Evolutionary conservation across 1,140 invertebrate genomes (phyloP).

Genomic region (fruit fly (Drosophila melanogaster)): DNA sequence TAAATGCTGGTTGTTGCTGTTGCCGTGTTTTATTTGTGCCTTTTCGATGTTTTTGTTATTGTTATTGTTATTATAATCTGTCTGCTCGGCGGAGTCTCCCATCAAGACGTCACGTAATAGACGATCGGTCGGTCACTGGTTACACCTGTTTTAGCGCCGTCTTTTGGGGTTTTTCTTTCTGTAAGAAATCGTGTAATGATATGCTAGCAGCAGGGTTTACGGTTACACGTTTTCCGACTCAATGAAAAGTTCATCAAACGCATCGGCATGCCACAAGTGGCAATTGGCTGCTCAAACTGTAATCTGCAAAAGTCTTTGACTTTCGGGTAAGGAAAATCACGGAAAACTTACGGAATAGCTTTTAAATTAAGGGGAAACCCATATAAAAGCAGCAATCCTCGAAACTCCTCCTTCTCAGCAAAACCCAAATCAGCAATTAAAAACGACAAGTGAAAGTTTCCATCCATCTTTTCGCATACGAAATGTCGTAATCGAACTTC

Average conservation of each 20-base stretch:
- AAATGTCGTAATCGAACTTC: conserved; percentile 64
- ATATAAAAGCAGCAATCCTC: conserved; percentile 29
- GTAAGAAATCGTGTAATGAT: conserved; percentile 67
- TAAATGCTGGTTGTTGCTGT: conserved; percentile 22
- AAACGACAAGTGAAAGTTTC: conserved; percentile 70
- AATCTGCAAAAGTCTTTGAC: conserved; percentile 15
- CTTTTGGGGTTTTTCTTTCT: conserved; percentile 17
- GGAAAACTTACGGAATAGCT: conserved; percentile 37
- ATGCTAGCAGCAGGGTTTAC: conserved; percentile 66
- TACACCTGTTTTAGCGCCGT: conserved; percentile 72
- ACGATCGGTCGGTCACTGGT: conserved; percentile 66
- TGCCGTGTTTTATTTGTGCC: conserved; percentile 11
- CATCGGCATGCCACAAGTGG: conserved; percentile 53
- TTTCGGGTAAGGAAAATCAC: conserved; percentile 7
- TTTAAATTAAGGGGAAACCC: conserved; percentile 41
- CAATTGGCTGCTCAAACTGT: conserved; percentile 29
- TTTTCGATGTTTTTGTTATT: conserved; percentile 42
- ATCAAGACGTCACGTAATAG: conserved; percentile 73
- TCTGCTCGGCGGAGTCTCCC: conserved; percentile 37
- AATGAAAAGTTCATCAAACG: conserved; percentile 74
- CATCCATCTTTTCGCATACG: conserved; percentile 42
- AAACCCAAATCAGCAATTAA: conserved; percentile 60
- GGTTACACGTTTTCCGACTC: conserved; percentile 56
- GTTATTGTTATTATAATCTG: conserved; percentile 62
- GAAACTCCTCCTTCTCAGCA: conserved; percentile 22